Percentiles rank a stretch among this genome's conserved stretches.
phyloP scores from a whole-genome alignment of 2,888 invertebrate species.

The Diaperis boleti region DNA sequence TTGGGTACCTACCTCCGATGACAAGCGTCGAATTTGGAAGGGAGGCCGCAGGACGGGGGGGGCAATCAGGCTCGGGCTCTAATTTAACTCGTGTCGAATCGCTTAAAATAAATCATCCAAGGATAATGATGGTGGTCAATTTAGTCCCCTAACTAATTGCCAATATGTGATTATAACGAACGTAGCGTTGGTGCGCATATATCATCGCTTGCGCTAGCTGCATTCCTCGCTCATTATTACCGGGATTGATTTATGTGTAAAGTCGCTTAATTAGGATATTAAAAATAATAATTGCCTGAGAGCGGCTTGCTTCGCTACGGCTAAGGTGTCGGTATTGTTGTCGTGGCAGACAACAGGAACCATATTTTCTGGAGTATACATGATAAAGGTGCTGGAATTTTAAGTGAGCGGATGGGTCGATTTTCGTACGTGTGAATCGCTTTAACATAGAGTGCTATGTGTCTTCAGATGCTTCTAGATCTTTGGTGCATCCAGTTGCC shows the following conservation, averaged over 20 bases:
- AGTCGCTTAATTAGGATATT: constrained; percentile 60
- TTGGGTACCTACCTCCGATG: constrained; percentile 35
- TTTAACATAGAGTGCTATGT: too few relatives aligned
- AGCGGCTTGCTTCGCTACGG: constrained; percentile 22
- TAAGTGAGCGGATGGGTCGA: too few relatives aligned
- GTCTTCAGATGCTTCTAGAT: too few relatives aligned
- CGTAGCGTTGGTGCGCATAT: constrained; percentile 61
- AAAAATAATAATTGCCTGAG: constrained; percentile 51
- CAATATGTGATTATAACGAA: constrained; percentile 67
- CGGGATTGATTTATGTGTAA: constrained; percentile 59
- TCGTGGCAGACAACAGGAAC: background rate
- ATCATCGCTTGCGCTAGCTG: constrained; percentile 55
- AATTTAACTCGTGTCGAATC: constrained; percentile 65
- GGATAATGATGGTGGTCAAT: constrained; percentile 67
- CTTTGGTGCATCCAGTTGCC: too few relatives aligned
- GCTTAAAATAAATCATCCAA: constrained; percentile 67
- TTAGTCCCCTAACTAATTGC: constrained; percentile 67
- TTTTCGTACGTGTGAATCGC: too few relatives aligned
- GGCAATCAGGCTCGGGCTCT: constrained; percentile 52
- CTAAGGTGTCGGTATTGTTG: constrained; percentile 25
- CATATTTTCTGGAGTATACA: background rate
- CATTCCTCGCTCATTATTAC: constrained; percentile 58
- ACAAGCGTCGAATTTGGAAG: constrained; percentile 30
- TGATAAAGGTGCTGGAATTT: constrained; percentile 1
- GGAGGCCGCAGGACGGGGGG: constrained; percentile 32